Percentiles rank a stretch among this genome's conserved stretches.
phyloP scores from a whole-genome alignment of 2,888 invertebrate genomes.

The Cheilosia vernalis region DNA sequence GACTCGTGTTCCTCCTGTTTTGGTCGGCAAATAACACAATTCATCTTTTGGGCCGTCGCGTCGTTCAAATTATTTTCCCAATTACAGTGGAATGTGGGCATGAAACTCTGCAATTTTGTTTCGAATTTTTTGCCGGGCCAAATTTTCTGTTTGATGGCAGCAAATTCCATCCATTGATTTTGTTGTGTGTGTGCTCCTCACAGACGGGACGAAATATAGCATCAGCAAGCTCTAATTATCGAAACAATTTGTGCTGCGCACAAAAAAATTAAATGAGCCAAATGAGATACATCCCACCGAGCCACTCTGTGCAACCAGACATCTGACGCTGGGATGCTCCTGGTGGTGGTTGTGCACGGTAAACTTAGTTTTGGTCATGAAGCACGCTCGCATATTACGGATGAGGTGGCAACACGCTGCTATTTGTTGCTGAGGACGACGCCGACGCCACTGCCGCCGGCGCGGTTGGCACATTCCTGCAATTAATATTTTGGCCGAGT shows the following conservation, averaged over 20 bases:
- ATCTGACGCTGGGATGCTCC: conserved; percentile 36
- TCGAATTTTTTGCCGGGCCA: conserved; percentile 11
- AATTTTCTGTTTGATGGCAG: conserved; percentile 50
- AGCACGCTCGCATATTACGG: conserved; percentile 46
- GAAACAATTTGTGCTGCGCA: conserved; percentile 60
- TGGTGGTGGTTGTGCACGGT: conserved; percentile 28
- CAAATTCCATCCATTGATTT: conserved; percentile 44
- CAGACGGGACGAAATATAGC: conserved; percentile 37
- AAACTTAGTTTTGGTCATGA: conserved; percentile 47
- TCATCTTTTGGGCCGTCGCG: not conserved
- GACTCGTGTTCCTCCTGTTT: not conserved
- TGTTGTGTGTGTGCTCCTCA: not conserved
- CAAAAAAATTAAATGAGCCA: conserved; percentile 7
- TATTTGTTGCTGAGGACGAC: conserved; percentile 55
- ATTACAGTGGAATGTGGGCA: conserved; percentile 68
- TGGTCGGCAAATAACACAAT: conserved; percentile 19
- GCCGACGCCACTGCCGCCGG: conserved; percentile 19
- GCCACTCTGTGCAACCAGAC: conserved; percentile 43
- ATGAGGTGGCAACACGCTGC: conserved; percentile 24
- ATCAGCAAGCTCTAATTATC: conserved; percentile 71
- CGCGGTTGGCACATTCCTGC: conserved; percentile 58
- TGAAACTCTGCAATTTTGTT: conserved; percentile 46
- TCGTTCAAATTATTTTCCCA: conserved; percentile 71
- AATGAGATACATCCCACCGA: conserved; percentile 53
- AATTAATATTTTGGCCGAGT: conserved; percentile 70